Evolutionary conservation across 1,140 invertebrate species (phyloP), one percentile per base, ranked within the genome.

Genomic region (Cryptotermes secundus): DNA sequence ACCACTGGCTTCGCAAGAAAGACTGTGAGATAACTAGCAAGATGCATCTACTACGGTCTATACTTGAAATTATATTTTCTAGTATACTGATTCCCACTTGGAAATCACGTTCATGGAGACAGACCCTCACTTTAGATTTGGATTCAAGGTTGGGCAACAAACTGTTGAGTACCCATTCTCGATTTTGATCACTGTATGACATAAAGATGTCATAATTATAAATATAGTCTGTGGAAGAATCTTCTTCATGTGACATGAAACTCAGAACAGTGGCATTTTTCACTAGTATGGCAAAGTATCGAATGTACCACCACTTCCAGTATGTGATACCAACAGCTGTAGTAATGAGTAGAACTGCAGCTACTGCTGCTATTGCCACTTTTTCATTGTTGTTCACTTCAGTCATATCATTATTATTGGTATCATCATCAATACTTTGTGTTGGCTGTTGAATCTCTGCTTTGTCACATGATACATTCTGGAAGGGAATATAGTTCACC

Each of bases 81-180:
- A 93, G 87, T 65, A 93, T 93, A 34, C 92, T 92, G 0, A 92
- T 88, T 4, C 92, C 92, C 86, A 92, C 92, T 89, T 93, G 90
- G 88, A 94, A 94, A 85, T 93, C 93, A 84, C 93, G 89, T 87
- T 93, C 92, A 85, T 94, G 93, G 1, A 94, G 88, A 86, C 93
- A 94, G 16, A 93, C 92, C 83, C 90, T 80, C 10, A 84, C 80
- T 82, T 35, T 45, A 19, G 79, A 80, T 10, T 34, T 36, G 45
- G 59, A 88, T 86, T 94, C 93, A 7, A 93, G 88, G 85, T 93
- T 91, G 0, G 92, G 92, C 36, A 94, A 86, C 0, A 93, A 87
- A 35, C 93, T 88, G 82, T 93, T 91, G 34, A 93, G 85, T 1
- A 94, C 91, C 92, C 93, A 93, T 0, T 88, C 86, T 0, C 92